Evolutionary conservation across 2,888 invertebrate species (phyloP).

Genomic region (Troides oblongomaculatus): DNA sequence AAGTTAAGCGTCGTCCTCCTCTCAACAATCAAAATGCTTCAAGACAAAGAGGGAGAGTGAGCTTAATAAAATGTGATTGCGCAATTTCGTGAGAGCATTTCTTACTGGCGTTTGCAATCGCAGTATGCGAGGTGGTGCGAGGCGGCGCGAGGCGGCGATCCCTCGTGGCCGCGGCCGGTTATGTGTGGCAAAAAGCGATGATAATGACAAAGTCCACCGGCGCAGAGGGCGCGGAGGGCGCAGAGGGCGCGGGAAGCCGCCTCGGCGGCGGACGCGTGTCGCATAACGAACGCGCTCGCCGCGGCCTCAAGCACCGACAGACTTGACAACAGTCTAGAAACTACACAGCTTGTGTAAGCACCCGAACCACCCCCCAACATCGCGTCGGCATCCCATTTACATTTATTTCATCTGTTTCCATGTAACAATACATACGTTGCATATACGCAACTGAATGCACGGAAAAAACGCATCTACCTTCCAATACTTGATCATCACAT

Average conservation of each 20-base stretch:
- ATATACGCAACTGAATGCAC: too few relatives aligned
- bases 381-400: too few relatives aligned
- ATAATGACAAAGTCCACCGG: slow-evolving; percentile 74
- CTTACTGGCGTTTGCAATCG: slow-evolving; percentile 22
- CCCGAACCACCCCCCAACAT: too few relatives aligned
- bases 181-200: slow-evolving; percentile 76
- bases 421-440: too few relatives aligned
- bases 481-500: too few relatives aligned
- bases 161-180: slow-evolving; percentile 61
- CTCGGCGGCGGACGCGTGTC: slow-evolving; percentile 55
- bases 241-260: slow-evolving; percentile 69
- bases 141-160: slow-evolving; percentile 31
- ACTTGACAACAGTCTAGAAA: slow-evolving; percentile 27
- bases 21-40: neutral
- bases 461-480: too few relatives aligned
- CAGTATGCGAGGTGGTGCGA: neutral
- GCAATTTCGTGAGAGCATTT: slow-evolving; percentile 22
- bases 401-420: too few relatives aligned
- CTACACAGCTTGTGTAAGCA: too few relatives aligned
- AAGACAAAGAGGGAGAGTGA: slow-evolving; percentile 3
- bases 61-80: slow-evolving; percentile 10
- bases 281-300: slow-evolving; percentile 60
- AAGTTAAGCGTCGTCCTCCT: too few relatives aligned
- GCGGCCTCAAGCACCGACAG: slow-evolving; percentile 45
- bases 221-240: slow-evolving; percentile 33